Evolutionary conservation across 2,113 vertebrate genomes (phyloP).

Genomic region (Podocnemis expansa): DNA sequence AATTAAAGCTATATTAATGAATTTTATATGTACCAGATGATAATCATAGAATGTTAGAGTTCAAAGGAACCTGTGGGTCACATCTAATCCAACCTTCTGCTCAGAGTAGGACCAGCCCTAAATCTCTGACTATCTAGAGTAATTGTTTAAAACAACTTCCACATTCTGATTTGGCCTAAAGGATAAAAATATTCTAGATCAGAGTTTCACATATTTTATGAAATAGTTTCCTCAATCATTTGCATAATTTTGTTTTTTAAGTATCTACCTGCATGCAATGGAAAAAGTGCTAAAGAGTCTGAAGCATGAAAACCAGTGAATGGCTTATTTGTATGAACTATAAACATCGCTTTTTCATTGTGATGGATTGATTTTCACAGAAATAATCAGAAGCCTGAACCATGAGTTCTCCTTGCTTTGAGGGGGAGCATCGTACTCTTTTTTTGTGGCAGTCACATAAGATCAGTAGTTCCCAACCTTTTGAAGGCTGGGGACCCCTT

Average conservation of each 20-base stretch:
- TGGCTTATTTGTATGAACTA: background rate
- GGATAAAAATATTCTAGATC: background rate
- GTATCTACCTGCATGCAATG: background rate
- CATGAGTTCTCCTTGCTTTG: background rate
- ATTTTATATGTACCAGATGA: background rate
- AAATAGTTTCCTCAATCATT: background rate
- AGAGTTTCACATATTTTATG: background rate
- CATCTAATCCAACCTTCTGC: too few species aligned
- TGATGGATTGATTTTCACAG: background rate
- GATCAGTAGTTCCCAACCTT: too few species aligned
- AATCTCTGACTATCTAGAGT: background rate
- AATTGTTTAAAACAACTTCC: background rate
- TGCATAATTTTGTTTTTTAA: background rate
- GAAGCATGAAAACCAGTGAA: background rate
- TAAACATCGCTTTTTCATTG: background rate
- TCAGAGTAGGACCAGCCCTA: too few species aligned
- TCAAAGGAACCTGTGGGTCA: too few species aligned
- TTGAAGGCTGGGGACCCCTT: too few species aligned
- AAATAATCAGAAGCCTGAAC: background rate
- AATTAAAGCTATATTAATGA: background rate
- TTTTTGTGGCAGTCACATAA: background rate
- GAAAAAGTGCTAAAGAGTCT: background rate
- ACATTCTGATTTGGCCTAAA: background rate
- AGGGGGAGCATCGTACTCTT: background rate
- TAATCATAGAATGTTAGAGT: too few species aligned